phyloP scores from a whole-genome alignment of 2,113 vertebrate genomes.

The Lagopus leucura region DNA sequence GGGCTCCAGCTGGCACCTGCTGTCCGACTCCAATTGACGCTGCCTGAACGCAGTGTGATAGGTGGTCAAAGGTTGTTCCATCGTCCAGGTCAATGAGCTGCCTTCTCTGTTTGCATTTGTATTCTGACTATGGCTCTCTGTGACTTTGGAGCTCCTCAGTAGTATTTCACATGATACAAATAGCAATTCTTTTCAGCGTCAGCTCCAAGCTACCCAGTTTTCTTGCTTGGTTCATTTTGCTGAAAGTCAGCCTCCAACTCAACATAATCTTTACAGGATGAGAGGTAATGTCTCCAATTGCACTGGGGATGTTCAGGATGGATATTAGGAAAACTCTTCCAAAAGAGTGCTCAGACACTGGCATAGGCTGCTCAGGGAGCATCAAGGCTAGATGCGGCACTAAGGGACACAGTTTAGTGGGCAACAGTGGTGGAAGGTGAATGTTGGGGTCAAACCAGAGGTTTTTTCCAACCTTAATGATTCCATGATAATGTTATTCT shows the following conservation, averaged over 20 bases:
- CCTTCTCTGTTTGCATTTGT: neutral
- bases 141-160: neutral
- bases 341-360: too few relatives aligned
- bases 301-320: too few relatives aligned
- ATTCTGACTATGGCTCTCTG: fast-evolving
- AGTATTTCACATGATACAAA: neutral
- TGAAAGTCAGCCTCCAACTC: neutral
- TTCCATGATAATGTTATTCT: neutral
- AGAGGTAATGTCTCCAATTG: too few relatives aligned
- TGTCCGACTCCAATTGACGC: neutral
- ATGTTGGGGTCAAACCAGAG: too few relatives aligned
- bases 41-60: neutral
- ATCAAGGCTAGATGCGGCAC: too few relatives aligned
- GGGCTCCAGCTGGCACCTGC: neutral
- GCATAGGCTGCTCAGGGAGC: too few relatives aligned
- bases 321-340: too few relatives aligned
- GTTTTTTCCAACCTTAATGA: too few relatives aligned
- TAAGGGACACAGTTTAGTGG: too few relatives aligned
- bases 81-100: neutral
- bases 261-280: neutral
- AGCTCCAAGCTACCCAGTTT: neutral
- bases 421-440: too few relatives aligned
- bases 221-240: neutral
- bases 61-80: neutral
- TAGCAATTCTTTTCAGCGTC: neutral